Evolutionary conservation across 2,797 vertebrate genomes (phyloP).

Genomic region (Peromyscus eremicus): DNA sequence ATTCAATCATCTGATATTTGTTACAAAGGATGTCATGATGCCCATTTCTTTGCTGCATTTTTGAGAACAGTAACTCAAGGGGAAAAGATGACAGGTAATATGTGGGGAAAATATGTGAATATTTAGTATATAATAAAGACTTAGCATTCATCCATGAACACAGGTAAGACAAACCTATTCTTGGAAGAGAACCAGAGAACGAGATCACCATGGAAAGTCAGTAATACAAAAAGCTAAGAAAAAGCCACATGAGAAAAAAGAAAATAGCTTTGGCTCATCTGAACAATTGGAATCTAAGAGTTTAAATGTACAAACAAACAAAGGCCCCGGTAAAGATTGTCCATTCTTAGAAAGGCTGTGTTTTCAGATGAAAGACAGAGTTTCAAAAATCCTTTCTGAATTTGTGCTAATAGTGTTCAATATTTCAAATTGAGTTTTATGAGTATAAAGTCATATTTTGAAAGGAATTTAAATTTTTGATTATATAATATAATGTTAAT

Average conservation of each 20-base stretch:
- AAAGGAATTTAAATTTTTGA: background rate
- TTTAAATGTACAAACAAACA: background rate
- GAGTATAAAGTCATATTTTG: background rate
- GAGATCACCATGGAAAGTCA: background rate
- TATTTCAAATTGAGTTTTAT: background rate
- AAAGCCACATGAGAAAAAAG: background rate
- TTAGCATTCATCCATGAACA: background rate
- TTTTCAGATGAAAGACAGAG: conserved; percentile 9
- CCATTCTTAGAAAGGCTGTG: background rate
- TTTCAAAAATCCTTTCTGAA: background rate
- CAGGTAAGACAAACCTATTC: background rate
- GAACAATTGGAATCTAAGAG: background rate
- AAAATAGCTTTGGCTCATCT: background rate
- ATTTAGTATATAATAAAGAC: background rate
- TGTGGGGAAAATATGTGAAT: background rate
- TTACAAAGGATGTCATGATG: background rate
- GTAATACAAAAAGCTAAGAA: background rate
- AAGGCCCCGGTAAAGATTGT: background rate
- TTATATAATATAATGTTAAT: background rate
- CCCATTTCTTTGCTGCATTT: background rate
- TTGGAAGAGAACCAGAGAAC: background rate
- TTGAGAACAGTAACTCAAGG: background rate
- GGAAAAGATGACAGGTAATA: background rate
- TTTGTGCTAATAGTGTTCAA: background rate
- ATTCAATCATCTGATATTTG: background rate